Evolutionary conservation across 2,888 invertebrate species (phyloP), one percentile per base, ranked within the genome.

Genomic region (Netelia inedita): DNA sequence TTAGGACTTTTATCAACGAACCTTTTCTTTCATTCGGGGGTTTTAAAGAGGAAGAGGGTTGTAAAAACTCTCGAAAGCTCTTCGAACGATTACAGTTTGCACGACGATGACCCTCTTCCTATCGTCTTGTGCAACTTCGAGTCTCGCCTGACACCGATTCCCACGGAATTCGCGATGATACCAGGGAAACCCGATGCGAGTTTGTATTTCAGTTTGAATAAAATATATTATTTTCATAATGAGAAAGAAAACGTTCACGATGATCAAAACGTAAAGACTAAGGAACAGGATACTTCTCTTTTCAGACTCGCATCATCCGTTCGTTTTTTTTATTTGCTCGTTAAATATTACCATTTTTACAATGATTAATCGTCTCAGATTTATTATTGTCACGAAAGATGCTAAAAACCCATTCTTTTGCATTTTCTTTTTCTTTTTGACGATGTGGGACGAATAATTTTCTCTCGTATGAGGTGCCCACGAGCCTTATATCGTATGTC

Each of bases 371-470:
- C 10, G 14, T 14, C 46, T 14, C 11, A 14, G 46, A 46, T 46
- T 46, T 2, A 14, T 46, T 46, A 11, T 46, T 46, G 3, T 46
- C 14, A 46, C 46, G 2, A 14, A 14, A 11, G 2, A 46, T 46
- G 46, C 3, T 14, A 14, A 11, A 43, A 43, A 46, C 10, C 3
- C 14, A 0, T 1, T 46, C 3, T 46, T 14, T 53, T 46, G 57
- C 79, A 46, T 66, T 50, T 80, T 76, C 68, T 79, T 63, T 73
- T 75, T 63, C n/a, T 73, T 57, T 72, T 55, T 75, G 35, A 6
- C 6, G 35, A 35, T 35, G 76, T 66, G 66, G 21, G 41, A 63
- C 81, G 35, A 71, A 69, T 71, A 69, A 53, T 69, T 35, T 69
- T 69, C 28, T 28, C 28, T n/a, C 28, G n/a, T 28, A 69, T 55